Percentiles rank a stretch among this genome's conserved stretches.
phyloP scores from a whole-genome alignment of 2,888 invertebrate species.

The Cryptocheilus praepositus region DNA sequence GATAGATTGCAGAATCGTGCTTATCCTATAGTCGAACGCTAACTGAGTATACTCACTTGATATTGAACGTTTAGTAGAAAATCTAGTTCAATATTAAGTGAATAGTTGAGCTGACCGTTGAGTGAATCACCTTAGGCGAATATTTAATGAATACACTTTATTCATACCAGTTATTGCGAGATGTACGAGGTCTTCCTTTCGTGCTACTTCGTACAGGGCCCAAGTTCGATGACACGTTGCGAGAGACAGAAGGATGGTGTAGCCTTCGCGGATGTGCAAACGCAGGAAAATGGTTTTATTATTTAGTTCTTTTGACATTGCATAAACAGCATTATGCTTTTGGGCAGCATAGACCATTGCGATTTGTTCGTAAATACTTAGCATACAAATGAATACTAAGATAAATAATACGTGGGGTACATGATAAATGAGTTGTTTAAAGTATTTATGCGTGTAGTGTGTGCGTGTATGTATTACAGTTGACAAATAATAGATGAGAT shows the following conservation, averaged over 20 bases:
- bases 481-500: no score
- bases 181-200: constrained; percentile 81
- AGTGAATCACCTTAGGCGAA: neutral
- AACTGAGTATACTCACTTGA: no score
- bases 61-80: no score
- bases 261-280: constrained; percentile 76
- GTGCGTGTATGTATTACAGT: no score
- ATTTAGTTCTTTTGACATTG: neutral
- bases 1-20: no score
- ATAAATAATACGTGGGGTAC: no score
- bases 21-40: no score
- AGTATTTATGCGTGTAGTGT: no score
- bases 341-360: no score
- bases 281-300: neutral
- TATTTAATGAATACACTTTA: neutral
- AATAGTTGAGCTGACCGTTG: neutral
- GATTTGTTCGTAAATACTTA: neutral
- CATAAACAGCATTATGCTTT: neutral
- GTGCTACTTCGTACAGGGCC: constrained; percentile 81
- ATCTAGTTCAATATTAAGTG: neutral
- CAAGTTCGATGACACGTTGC: constrained; percentile 87
- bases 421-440: no score
- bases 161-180: constrained; percentile 82
- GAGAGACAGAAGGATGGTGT: constrained; percentile 83
- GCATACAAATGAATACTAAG: no score